A percentile compares a stretch with the other conserved stretches of the same genome.
Conservation (phyloP, 2,797 vertebrate species). For the Megalops cyprinoides region DNA sequence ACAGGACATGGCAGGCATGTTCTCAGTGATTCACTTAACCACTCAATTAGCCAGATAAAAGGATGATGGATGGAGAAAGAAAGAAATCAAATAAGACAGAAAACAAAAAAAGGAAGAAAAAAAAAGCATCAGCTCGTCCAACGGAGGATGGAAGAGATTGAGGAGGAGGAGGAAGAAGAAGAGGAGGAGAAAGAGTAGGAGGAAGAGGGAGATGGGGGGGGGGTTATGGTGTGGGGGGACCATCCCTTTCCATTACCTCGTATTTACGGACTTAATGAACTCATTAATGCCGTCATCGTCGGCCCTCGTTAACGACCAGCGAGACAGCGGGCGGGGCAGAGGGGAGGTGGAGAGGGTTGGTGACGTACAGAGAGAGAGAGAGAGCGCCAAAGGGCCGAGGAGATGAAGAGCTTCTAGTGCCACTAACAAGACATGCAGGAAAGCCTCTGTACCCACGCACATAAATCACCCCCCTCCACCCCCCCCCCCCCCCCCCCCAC, state of each 20-base stretch:
- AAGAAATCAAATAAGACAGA: slow-evolving; percentile 17
- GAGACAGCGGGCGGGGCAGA: neutral
- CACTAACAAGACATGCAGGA: neutral
- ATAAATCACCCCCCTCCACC: neutral
- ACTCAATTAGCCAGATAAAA: slow-evolving; percentile 46
- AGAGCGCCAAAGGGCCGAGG: neutral
- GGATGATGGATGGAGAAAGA: slow-evolving; percentile 38
- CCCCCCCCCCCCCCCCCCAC: too few relatives aligned
- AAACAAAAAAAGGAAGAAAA: slow-evolving; percentile 23
- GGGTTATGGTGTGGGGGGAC: neutral
- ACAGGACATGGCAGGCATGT: slow-evolving; percentile 30
- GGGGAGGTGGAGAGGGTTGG: too few relatives aligned
- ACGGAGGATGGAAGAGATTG: slow-evolving; percentile 14
- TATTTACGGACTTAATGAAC: slow-evolving; percentile 42
- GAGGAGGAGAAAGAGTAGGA: neutral
- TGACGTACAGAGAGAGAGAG: too few relatives aligned
- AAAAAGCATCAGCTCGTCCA: neutral
- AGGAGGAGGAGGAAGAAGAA: slow-evolving; percentile 1
- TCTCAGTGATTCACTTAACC: slow-evolving; percentile 44
- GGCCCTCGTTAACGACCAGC: slow-evolving; percentile 20
- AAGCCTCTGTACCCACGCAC: neutral
- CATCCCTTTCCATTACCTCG: neutral
- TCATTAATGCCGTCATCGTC: slow-evolving; percentile 34
- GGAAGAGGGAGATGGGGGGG: neutral
- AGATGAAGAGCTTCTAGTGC: neutral